Evolutionary conservation across 2,113 vertebrate genomes (phyloP), one percentile per base, ranked within the genome.

Genomic region (Zosterops japonicus): DNA sequence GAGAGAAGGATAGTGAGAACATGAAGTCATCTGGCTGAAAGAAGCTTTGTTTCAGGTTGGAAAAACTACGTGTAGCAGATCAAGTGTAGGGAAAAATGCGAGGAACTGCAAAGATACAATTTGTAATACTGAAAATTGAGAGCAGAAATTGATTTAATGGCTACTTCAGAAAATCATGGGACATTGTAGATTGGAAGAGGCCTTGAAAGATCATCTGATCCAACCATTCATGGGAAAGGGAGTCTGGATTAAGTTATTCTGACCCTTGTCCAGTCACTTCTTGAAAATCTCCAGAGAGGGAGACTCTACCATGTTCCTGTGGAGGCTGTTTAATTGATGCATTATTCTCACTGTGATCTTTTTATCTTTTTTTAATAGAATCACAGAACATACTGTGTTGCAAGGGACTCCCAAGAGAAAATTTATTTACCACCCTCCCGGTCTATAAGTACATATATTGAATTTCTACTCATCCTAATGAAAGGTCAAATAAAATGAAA

Each of bases 281-380:
- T 53, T 75, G 31, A 28, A n/a, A 69, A 23, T 6, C 3, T 41
- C 6, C 29, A 57, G 49, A 2, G 2, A 19, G 14, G 27, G 20
- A 22, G 6, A 9, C 3, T 47, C 49, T 39, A 5, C 56, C 28
- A 33, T 2, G 0, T 13, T 52, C 35, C 22, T 41, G 9, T 21
- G 52, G 24, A 53, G n/a, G 11, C 16, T 57, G 16, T 63, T 61
- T 29, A 29, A 21, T 3, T 74, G 25, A 28, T 19, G 36, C 22
- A 41, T 44, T 64, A 25, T 31, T 75, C 61, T 65, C 10, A 15
- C 7, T 31, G 7, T n/a, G 14, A n/a, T 2, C 13, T 21, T 56
- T 56, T 55, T 39, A 2, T 12, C 15, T 12, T 33, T 28, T 17
- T 57, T 25, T 12, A 1, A 33, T 19, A 42, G n/a, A 47, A 25